Evolutionary conservation across 2,888 invertebrate species (phyloP).

Genomic region (Eilema caniola): DNA sequence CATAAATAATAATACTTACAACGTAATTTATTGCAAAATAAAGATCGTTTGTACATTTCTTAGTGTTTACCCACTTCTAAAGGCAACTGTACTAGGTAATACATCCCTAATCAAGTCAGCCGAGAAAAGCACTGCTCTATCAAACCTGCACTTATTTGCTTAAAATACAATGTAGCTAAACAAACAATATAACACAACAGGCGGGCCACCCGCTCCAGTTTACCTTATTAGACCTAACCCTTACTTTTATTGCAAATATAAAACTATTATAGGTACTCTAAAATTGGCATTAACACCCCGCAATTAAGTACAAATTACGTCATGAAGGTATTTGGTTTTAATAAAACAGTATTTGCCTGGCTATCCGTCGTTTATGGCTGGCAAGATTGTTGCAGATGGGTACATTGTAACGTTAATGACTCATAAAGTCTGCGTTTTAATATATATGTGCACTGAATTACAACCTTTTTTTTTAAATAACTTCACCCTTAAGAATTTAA

Average conservation of each 20-base stretch:
- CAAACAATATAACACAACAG: neutral
- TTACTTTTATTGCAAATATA: slow-evolving; percentile 38
- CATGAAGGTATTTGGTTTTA: slow-evolving; percentile 46
- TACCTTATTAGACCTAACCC: slow-evolving; percentile 35
- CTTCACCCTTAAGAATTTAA: slow-evolving; percentile 2
- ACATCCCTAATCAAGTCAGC: neutral
- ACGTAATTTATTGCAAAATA: too few relatives aligned
- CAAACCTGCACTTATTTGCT: neutral
- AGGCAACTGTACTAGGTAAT: too few relatives aligned
- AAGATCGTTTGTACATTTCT: too few relatives aligned
- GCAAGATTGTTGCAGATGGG: slow-evolving; percentile 31
- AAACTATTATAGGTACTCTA: slow-evolving; percentile 43
- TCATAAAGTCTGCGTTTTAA: slow-evolving; percentile 24
- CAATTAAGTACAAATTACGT: slow-evolving; percentile 48
- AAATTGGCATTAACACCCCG: slow-evolving; percentile 45
- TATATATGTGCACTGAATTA: slow-evolving; percentile 18
- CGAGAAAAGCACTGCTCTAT: neutral
- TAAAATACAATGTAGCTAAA: slow-evolving; percentile 5
- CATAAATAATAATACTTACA: too few relatives aligned
- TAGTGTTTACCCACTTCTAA: too few relatives aligned
- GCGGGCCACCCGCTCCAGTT: neutral
- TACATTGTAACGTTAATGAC: slow-evolving; percentile 28
- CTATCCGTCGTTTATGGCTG: slow-evolving; percentile 32
- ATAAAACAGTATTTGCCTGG: slow-evolving; percentile 50
- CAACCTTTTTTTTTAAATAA: slow-evolving; percentile 20